phyloP scores from a whole-genome alignment of 2,797 vertebrate genomes.

The Spondyliosoma cantharus region DNA sequence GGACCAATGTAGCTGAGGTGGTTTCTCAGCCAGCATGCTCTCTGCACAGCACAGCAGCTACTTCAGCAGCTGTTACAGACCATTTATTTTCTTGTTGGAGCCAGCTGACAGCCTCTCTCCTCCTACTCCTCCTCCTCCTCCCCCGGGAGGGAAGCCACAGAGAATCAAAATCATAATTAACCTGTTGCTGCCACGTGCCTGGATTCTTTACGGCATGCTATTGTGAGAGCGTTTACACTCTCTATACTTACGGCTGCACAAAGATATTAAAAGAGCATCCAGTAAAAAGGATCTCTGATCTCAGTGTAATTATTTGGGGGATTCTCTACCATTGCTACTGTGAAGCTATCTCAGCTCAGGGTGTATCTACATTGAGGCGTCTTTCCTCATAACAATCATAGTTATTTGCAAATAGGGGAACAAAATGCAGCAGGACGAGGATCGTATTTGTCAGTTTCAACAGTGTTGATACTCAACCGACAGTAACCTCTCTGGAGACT shows the following conservation, averaged over 20 bases:
- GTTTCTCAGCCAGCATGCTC: constrained; percentile 7
- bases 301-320: not conserved
- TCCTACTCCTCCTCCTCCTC: constrained; percentile 19
- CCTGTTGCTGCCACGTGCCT: constrained; percentile 19
- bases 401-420: not conserved
- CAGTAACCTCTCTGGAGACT: not conserved
- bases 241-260: too few species aligned
- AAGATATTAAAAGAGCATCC: not conserved
- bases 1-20: constrained; percentile 9
- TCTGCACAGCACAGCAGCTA: constrained; percentile 27
- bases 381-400: too few species aligned
- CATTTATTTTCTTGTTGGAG: constrained; percentile 44
- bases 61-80: constrained; percentile 30
- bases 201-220: not conserved
- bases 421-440: not conserved
- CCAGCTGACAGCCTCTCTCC: constrained; percentile 27
- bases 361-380: not conserved
- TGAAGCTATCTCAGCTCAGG: not conserved
- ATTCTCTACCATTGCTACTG: not conserved
- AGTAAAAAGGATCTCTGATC: not conserved
- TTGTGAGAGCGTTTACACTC: not conserved
- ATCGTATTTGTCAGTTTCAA: not conserved
- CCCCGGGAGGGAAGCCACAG: constrained; percentile 11
- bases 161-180: constrained; percentile 47
- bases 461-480: not conserved